Conservation (phyloP, 2,888 invertebrate genomes). For the Pandemis heparana region DNA sequence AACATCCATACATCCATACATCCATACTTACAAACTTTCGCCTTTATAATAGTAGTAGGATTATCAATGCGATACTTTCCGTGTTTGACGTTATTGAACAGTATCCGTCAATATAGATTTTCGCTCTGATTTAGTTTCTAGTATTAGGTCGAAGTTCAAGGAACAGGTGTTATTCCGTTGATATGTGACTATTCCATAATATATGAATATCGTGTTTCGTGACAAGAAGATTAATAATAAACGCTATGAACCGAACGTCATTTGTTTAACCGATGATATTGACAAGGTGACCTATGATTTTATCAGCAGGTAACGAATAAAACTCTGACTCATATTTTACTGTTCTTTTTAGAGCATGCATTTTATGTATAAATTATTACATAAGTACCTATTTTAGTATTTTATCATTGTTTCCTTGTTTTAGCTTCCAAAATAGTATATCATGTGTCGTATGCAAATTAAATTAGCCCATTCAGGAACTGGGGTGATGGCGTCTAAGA, state of each 20-base stretch:
- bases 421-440: too few relatives aligned
- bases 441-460: slow-evolving; percentile 3
- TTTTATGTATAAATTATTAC: not conserved
- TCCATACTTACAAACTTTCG: too few relatives aligned
- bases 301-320: slow-evolving; percentile 45
- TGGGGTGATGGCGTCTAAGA: slow-evolving; percentile 9
- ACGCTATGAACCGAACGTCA: slow-evolving; percentile 43
- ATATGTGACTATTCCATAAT: slow-evolving; percentile 28
- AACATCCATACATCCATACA: too few relatives aligned
- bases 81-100: slow-evolving; percentile 20
- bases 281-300: slow-evolving; percentile 56
- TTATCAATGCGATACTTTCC: slow-evolving; percentile 2
- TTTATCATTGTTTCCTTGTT: not conserved
- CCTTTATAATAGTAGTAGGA: too few relatives aligned
- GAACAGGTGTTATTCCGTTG: slow-evolving; percentile 34
- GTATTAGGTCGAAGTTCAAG: slow-evolving; percentile 32
- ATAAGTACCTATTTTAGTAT: not conserved
- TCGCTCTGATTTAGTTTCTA: slow-evolving; percentile 18
- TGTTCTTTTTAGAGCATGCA: slow-evolving; percentile 22
- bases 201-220: slow-evolving; percentile 33
- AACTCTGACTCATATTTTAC: slow-evolving; percentile 35
- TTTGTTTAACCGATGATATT: slow-evolving; percentile 47
- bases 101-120: slow-evolving; percentile 5
- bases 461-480: slow-evolving; percentile 12
- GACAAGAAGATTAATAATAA: slow-evolving; percentile 35